Base-by-base conservation (phyloP, 1,140 invertebrate species). In the Cheumatopsyche charites region DNA sequence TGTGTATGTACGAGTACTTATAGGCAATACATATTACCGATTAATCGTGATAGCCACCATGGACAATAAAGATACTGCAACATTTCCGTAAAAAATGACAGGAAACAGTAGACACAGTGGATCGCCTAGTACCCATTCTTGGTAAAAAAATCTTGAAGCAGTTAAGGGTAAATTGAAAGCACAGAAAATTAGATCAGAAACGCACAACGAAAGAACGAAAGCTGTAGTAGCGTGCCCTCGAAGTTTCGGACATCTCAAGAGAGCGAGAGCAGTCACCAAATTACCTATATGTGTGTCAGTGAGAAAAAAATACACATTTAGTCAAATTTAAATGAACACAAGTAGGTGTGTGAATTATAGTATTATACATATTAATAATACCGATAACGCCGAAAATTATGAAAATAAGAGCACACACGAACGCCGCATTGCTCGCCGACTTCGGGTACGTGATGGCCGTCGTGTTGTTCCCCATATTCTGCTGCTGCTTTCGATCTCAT, bases 21-120 rank as follows among this genome's bases (percentile, higher is more conserved):
- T 11, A 15, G 7, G n/a, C n/a, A n/a, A 26, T 62, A 17, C 5
- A 17, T 13, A 58, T 13, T 82, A 95, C 92, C 94, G 90, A 82
- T 95, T 95, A 62, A 95, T 84, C 15, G 94, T 94, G 75, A 96
- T 95, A 70, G 91, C 92, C 29, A 94, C 93, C 90, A 96, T 95
- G 77, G 92, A 94, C 49, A 95, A 85, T 23, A 96, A 82, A 0
- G 92, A 95, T 12, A 93, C 91, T 1, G 92, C 93, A 12, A 95
- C 92, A 79, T 95, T 95, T 66, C 92, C 93, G 80, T 95, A 95
- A 82, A 95, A 94, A 76, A 95, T 90, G 73, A 95, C 90, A 0
- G 94, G 93, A 82, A 95, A 96, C 78, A 95, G 86, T 79, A 89
- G 88, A 80, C 94, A 95, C 12, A 94, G 85, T 0, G 86, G 86